Percentiles rank a stretch among this genome's conserved stretches.
These are phyloP conservation scores for Vulpes ferrilata DNA, from an alignment of 2,113 vertebrate species.

Conservation along the genomic window DNA sequence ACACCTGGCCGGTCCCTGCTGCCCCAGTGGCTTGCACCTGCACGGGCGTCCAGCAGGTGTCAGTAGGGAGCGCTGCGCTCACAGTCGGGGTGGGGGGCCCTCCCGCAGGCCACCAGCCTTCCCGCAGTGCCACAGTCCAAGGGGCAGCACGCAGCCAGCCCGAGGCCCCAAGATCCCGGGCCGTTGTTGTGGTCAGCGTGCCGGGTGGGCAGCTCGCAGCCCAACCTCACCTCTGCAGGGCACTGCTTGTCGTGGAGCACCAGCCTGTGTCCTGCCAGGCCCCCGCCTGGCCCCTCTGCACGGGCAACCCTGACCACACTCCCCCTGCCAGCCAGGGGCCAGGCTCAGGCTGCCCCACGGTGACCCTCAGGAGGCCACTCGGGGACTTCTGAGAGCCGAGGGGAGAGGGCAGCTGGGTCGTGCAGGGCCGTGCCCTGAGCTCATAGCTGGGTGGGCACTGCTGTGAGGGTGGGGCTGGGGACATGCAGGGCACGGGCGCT, in stretches of 20 bases:
- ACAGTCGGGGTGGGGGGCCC: background rate
- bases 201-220: background rate
- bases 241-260: background rate
- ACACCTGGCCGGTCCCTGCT: accelerated
- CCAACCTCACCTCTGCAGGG: background rate
- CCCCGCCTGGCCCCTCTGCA: accelerated
- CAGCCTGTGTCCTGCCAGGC: accelerated
- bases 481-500: too few relatives aligned
- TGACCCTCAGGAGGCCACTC: background rate
- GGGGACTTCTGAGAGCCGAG: too few relatives aligned
- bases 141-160: background rate
- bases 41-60: accelerated
- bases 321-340: background rate
- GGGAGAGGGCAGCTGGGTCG: accelerated
- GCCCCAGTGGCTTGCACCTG: background rate
- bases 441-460: background rate
- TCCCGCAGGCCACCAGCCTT: accelerated
- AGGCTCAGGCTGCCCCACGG: background rate
- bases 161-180: too few relatives aligned
- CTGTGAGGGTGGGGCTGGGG: background rate
- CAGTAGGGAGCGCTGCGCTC: too few relatives aligned
- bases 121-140: background rate
- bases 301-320: accelerated
- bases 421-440: accelerated
- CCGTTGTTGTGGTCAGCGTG: accelerated